Evolutionary conservation across 2,113 vertebrate genomes (phyloP), one percentile per base, ranked within the genome.

Genomic region (Otocyon megalotis): DNA sequence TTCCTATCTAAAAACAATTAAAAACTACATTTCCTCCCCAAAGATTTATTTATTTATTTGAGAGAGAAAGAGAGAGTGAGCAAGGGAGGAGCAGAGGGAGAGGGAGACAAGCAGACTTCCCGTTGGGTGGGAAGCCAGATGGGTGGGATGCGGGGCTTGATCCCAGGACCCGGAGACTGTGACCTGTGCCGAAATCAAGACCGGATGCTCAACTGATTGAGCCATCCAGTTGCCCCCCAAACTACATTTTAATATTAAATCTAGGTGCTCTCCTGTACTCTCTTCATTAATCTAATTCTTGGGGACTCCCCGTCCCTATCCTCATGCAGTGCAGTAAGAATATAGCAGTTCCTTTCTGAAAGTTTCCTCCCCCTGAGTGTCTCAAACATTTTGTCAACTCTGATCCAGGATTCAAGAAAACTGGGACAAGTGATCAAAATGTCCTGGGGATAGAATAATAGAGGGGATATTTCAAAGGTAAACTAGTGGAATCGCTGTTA

Each of bases 211-310:
- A 35, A 69, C 67, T 35, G 67, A 19, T 3, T 69, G 67, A 69
- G n/a, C 32, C 16, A 69, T 32, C 67, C 67, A 10, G 67, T 9
- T 69, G 67, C 17, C 32, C 32, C 8, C 32, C 53, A 90, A 74
- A 60, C 56, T 50, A 90, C 22, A 79, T 50, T 90, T 96, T 65
- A 96, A 74, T 54, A 50, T 30, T 69, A 76, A 85, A 67, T 32
- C 65, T 17, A 53, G 74, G 14, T 43, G 16, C 17, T 88, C 12
- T 56, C 35, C 15, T 12, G 14, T 26, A 11, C 58, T 85, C 62
- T 58, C 89, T 85, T 69, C 94, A 82, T 91, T 93, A 81, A 77
- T 62, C 53, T 30, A 32, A 76, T 62, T 83, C 12, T 48, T 60
- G 56, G n/a, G 58, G 30, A 65, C 20, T 63, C 58, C 69, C 20